These are phyloP conservation scores for Alces alces DNA, from an alignment of 2,113 vertebrate genomes.

Conservation along the genomic window DNA sequence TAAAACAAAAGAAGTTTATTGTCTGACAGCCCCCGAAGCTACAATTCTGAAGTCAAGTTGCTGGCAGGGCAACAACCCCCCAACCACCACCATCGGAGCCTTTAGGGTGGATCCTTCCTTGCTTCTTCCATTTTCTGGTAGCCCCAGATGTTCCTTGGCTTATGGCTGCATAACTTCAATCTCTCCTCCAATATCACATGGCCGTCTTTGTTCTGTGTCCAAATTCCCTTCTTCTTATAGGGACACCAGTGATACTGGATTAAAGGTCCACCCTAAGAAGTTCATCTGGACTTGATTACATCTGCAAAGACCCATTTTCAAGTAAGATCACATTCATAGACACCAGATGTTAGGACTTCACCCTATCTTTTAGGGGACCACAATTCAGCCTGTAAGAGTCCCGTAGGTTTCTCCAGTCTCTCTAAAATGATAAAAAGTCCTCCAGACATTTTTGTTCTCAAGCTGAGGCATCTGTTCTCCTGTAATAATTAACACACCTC, in stretches of 20 bases:
- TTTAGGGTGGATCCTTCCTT: not conserved
- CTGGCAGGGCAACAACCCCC: not conserved
- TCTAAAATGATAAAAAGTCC: not conserved
- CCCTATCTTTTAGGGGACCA: not conserved
- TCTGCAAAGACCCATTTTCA: not conserved
- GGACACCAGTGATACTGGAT: not conserved
- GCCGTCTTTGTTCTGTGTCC: not conserved
- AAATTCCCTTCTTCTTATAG: not conserved
- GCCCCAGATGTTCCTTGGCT: not conserved
- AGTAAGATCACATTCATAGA: not conserved
- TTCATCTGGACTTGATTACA: not conserved
- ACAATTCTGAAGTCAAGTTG: not conserved
- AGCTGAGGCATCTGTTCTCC: not conserved
- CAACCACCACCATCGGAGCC: fast-evolving
- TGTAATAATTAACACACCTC: not conserved
- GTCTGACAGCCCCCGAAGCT: not conserved
- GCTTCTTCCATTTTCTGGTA: not conserved
- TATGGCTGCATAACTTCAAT: not conserved
- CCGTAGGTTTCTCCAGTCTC: not conserved
- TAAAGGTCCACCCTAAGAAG: not conserved
- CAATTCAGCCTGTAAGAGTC: not conserved
- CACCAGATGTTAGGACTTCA: not conserved
- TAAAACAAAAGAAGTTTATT: not conserved
- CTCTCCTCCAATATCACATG: not conserved
- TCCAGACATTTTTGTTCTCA: not conserved